Conservation (phyloP, 2,113 vertebrate species). For the Stegastes partitus region DNA sequence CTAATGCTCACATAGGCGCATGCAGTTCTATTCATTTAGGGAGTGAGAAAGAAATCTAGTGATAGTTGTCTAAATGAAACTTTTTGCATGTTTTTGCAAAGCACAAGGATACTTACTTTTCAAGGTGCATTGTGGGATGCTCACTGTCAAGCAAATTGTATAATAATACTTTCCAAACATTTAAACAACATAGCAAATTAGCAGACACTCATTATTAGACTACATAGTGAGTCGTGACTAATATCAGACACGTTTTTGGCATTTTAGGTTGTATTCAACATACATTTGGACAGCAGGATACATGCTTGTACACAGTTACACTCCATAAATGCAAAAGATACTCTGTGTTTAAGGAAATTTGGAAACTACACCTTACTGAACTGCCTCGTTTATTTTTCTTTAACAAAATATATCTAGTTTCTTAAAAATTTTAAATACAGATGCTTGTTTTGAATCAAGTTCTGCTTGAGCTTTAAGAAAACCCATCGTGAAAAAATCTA, state of each 20-base stretch:
- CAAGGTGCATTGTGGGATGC: neutral
- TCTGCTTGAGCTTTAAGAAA: neutral
- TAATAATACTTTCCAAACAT: neutral
- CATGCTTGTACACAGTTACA: neutral
- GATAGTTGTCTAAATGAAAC: neutral
- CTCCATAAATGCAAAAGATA: no score
- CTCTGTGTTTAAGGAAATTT: neutral
- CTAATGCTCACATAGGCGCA: neutral
- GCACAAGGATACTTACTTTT: neutral
- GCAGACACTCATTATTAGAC: neutral
- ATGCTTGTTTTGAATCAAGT: neutral
- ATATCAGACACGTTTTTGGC: neutral
- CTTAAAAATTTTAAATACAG: neutral
- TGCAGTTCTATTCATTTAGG: neutral
- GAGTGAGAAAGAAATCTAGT: neutral
- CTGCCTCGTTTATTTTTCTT: neutral
- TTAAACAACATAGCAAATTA: neutral
- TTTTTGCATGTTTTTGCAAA: neutral
- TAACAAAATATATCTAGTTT: conserved; percentile 16
- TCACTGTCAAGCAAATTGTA: neutral
- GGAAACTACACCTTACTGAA: neutral
- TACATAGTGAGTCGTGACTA: neutral
- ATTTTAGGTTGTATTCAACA: conserved; percentile 14
- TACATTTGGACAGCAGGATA: neutral
- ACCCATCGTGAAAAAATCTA: neutral